A percentile compares a stretch with the other conserved stretches of the same genome.
Conservation (phyloP, 1,140 invertebrate species). For the Nymphalis io region DNA sequence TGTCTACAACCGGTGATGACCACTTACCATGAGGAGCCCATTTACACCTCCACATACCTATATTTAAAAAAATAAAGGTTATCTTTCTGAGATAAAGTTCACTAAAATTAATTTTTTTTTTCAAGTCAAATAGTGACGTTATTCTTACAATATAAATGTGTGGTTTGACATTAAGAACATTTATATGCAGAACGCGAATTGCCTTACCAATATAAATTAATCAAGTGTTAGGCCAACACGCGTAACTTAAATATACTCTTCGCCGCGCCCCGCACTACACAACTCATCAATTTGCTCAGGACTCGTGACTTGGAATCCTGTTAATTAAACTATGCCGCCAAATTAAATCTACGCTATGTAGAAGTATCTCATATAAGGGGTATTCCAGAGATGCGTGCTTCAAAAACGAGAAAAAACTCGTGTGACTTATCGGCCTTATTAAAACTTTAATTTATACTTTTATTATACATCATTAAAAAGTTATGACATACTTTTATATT, state of each 20-base stretch:
- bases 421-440: not conserved
- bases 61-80: too few species aligned
- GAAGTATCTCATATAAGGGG: conserved; percentile 3
- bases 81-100: too few species aligned
- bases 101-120: too few species aligned
- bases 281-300: conserved; percentile 75
- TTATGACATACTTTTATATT: too few species aligned
- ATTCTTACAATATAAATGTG: not conserved
- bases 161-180: not conserved
- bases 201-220: conserved; percentile 60
- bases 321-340: conserved; percentile 76
- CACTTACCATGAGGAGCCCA: too few species aligned
- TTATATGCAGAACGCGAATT: conserved; percentile 10
- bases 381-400: conserved; percentile 11
- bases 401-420: not conserved
- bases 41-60: too few species aligned
- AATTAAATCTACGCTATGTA: conserved; percentile 64
- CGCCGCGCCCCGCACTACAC: conserved; percentile 52
- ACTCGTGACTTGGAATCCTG: conserved; percentile 69
- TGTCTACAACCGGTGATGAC: too few species aligned
- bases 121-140: not conserved
- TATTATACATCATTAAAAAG: too few species aligned
- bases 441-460: too few species aligned
- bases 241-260: conserved; percentile 55
- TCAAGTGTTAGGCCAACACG: conserved; percentile 55